Conservation (phyloP, 2,113 vertebrate genomes). For the Tragelaphus scriptus region DNA sequence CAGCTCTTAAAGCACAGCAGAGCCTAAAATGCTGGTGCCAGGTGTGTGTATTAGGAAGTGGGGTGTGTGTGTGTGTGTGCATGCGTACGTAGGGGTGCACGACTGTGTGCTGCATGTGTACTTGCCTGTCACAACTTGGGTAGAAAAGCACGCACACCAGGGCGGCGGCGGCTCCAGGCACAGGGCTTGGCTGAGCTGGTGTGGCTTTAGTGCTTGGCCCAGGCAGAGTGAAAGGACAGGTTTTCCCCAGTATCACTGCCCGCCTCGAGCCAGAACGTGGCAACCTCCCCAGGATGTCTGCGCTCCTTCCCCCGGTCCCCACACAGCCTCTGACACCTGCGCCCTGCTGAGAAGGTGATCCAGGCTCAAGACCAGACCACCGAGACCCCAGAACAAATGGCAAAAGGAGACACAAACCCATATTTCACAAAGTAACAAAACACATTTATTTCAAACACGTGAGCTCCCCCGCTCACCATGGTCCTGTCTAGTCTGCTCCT, state of each 20-base stretch:
- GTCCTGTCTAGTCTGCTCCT: not conserved
- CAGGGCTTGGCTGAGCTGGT: not conserved
- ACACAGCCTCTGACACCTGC: not conserved
- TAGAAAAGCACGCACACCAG: not conserved
- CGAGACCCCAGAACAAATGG: not conserved
- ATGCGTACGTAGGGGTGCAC: not conserved
- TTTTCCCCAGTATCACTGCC: not conserved
- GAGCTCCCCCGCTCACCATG: no score
- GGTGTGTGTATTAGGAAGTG: not conserved
- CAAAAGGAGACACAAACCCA: not conserved
- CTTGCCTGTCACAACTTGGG: not conserved
- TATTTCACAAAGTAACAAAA: constrained; percentile 32
- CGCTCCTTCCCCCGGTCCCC: no score
- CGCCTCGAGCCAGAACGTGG: not conserved
- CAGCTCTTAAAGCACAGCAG: not conserved
- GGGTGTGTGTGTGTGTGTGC: not conserved
- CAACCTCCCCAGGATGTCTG: rapidly evolving
- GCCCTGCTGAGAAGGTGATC: no score
- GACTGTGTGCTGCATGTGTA: not conserved
- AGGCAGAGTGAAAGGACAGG: not conserved
- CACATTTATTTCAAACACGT: constrained; percentile 23
- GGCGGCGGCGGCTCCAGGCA: not conserved
- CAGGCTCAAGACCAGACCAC: not conserved
- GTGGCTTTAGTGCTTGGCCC: not conserved
- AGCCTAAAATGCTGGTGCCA: not conserved